Base-by-base conservation (phyloP, 1,140 invertebrate species). In the Hylaeus anthracinus region DNA sequence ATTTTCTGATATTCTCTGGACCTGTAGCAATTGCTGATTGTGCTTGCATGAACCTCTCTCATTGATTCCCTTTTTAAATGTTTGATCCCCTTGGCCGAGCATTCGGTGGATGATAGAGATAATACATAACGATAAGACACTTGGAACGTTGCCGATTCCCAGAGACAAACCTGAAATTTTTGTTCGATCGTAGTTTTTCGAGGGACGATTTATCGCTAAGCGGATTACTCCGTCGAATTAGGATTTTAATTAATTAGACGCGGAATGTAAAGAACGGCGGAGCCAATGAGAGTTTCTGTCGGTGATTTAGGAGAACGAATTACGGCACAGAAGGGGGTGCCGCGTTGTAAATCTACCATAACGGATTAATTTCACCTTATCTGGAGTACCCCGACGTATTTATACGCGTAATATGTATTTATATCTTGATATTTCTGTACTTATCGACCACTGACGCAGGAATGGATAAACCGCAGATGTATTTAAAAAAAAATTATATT, bases 331-430 rank as follows among this genome's bases (percentile, higher is more conserved):
- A 74, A 76, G 63, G 81, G 86, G 83, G 84, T 64, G 81, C 82
- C 66, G 56, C 79, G 86, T 86, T 86, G 90, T 93, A 93, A 93
- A 93, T 93, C 88, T 79, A 90, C 80, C 85, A 83, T 87, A 89
- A 89, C 88, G 80, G 90, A 91, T 92, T 92, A 92, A 92, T 92
- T 90, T 88, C 88, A 90, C 89, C 88, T 87, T 89, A 86, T 88
- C 87, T 91, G 82, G 83, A 82, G 87, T 83, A 84, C 81, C 53
- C 83, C 78, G 76, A 53, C 55, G 76, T 90, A 92, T 91, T 92
- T 91, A 90, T 90, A 88, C 81, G 65, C 63, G 66, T 72, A 69
- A 74, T 80, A 84, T 72, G 84, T 67, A 67, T 45, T 53, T 41
- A 15, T 48, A 56, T 67, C 45, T 65, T 80, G 67, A 83, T 66